Evolutionary conservation across 2,113 vertebrate genomes (phyloP).

Genomic region (Lucifuga dentata): DNA sequence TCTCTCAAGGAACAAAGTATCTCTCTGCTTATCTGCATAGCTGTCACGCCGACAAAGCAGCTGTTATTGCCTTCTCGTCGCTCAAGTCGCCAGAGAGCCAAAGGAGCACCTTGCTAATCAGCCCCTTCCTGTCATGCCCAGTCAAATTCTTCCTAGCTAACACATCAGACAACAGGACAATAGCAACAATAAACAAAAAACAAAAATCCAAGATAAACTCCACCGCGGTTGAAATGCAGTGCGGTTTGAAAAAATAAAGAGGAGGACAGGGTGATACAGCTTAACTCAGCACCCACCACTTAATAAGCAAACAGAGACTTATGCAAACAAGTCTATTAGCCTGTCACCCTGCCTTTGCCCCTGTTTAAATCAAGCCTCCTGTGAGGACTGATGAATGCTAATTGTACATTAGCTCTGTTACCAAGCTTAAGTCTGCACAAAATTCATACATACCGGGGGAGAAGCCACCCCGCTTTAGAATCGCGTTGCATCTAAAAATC

Average conservation of each 20-base stretch:
- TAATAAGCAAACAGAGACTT: constrained; percentile 58
- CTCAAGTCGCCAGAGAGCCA: constrained; percentile 31
- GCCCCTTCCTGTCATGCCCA: constrained; percentile 27
- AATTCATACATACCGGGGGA: no score
- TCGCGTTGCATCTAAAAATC: no score
- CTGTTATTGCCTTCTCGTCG: constrained; percentile 36
- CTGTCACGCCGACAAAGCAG: constrained; percentile 52
- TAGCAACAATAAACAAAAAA: neutral
- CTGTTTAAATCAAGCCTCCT: constrained; percentile 34
- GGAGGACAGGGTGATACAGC: constrained; percentile 9
- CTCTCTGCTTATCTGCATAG: constrained; percentile 57
- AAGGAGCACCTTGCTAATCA: constrained; percentile 52
- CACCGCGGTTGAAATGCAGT: constrained; percentile 1
- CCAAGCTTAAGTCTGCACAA: constrained; percentile 4
- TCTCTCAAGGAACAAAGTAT: constrained; percentile 30
- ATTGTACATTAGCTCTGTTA: constrained; percentile 30
- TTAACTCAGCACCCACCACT: constrained; percentile 29
- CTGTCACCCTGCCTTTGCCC: constrained; percentile 52
- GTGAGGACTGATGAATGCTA: constrained; percentile 49
- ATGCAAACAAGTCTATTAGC: constrained; percentile 64
- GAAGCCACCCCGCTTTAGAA: no score
- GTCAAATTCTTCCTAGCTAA: constrained; percentile 30
- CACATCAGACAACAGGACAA: constrained; percentile 12
- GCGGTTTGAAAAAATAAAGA: neutral
- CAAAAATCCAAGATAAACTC: constrained; percentile 17